Evolutionary conservation across 2,888 invertebrate species (phyloP).

Genomic region (Coenonympha arcania): DNA sequence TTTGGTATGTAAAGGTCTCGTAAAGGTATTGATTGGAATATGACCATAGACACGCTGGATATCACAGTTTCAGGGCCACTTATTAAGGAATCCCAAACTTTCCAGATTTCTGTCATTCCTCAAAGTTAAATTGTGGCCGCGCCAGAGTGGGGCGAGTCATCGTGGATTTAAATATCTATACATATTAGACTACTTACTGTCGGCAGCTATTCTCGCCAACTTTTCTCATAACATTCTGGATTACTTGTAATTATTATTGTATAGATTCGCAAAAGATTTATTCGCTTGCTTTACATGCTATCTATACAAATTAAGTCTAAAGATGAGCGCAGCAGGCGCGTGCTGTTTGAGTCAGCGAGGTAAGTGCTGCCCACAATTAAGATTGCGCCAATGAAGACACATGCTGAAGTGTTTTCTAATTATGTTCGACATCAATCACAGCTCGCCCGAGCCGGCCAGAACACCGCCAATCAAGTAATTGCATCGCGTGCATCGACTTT

Average conservation of each 20-base stretch:
- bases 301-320: conserved; percentile 21
- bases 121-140: no score
- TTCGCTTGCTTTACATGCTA: conserved; percentile 19
- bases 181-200: no score
- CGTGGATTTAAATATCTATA: no score
- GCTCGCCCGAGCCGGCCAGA: conserved; percentile 59
- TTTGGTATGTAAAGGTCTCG: no score
- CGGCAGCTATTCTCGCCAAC: no score
- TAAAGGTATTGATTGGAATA: no score
- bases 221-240: no score
- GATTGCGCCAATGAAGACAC: conserved; percentile 70
- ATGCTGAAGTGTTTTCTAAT: conserved; percentile 74
- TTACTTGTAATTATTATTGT: not conserved
- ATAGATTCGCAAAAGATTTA: not conserved
- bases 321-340: conserved; percentile 40
- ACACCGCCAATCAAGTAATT: conserved; percentile 74
- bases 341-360: conserved; percentile 66
- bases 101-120: no score
- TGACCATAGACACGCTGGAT: no score
- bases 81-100: no score
- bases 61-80: no score
- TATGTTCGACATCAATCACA: conserved; percentile 72
- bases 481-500: conserved; percentile 75
- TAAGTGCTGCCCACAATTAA: conserved; percentile 71
- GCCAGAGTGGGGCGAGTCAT: no score